Conservation (phyloP, 2,888 invertebrate genomes). For the Gymnosoma rotundatum region DNA sequence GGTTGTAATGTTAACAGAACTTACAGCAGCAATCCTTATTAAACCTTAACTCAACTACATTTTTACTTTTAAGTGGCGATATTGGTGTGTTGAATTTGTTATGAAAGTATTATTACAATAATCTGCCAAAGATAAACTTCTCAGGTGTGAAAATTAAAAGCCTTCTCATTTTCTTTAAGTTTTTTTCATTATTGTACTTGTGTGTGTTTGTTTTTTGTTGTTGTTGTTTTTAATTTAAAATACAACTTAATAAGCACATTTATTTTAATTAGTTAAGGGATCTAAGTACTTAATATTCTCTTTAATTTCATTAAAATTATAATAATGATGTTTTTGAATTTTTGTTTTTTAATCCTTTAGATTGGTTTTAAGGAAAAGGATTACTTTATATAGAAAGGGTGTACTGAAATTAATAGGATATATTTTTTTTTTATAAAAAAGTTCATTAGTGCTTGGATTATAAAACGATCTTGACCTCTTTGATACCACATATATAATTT, state of each 20-base stretch:
- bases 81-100: conserved; percentile 3
- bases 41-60: conserved; percentile 11
- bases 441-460: too few species aligned
- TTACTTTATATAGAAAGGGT: too few species aligned
- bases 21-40: conserved; percentile 7
- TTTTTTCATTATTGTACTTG: conserved; percentile 1
- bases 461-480: too few species aligned
- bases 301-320: conserved; percentile 22
- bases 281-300: background rate
- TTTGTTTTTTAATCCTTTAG: background rate
- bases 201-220: conserved; percentile 1
- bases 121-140: conserved; percentile 68
- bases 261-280: conserved; percentile 70
- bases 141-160: conserved; percentile 71
- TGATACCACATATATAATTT: too few species aligned
- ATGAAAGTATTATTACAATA: conserved; percentile 64
- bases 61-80: background rate
- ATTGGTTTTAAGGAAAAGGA: too few species aligned
- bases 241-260: conserved; percentile 68
- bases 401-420: too few species aligned
- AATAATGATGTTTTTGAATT: conserved; percentile 17
- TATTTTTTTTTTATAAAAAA: too few species aligned
- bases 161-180: conserved; percentile 65
- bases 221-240: conserved; percentile 56
- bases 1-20: conserved; percentile 57